Evolutionary conservation across 1,140 invertebrate species (phyloP), one percentile per base, ranked within the genome.

Genomic region (Cataglyphis hispanica): DNA sequence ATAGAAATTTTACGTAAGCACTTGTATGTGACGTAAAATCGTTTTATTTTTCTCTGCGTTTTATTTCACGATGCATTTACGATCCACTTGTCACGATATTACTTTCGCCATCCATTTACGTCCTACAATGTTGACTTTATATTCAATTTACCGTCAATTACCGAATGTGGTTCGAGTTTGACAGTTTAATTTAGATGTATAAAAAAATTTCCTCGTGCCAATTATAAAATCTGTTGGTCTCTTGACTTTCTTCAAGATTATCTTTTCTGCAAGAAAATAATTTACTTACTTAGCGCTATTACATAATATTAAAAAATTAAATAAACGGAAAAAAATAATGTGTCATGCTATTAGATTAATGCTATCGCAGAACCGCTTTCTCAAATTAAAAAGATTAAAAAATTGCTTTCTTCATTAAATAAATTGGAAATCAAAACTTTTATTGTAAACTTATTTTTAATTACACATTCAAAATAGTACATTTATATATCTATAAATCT

Each of bases 161-260:
- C 34, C 53, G 25, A 40, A 81, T 19, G 37, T n/a, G 53, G 19
- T 61, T 61, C 37, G 27, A 43, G 13, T 37, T 72, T 74, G 37
- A 83, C 56, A 27, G 25, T n/a, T 83, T 60, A 83, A 83, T 72
- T 74, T 43, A 60, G 53, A 19, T 50, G 5, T 22, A 19, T 60
- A 74, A 83, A 72, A 8, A 83, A 74, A 40, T 81, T 60, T 27
- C 2, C 50, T 25, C 37, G 31, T 19, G 13, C 19, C 60, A 72
- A 83, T 83, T 83, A 72, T 46, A 58, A 72, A 69, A 46, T 69
- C 34, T 31, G 67, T 83, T 46, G 40, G 63, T 69, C 34, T 31
- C 53, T 83, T 46, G 40, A 74, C 72, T 74, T 40, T 60, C 67
- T 19, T 8, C 58, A 13, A 46, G 53, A 46, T 50, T 61, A 74